A percentile compares a stretch with the other conserved stretches of the same genome.
Evolutionary conservation across 2,113 vertebrate genomes (phyloP).

Genomic region (Hypomesus transpacificus): DNA sequence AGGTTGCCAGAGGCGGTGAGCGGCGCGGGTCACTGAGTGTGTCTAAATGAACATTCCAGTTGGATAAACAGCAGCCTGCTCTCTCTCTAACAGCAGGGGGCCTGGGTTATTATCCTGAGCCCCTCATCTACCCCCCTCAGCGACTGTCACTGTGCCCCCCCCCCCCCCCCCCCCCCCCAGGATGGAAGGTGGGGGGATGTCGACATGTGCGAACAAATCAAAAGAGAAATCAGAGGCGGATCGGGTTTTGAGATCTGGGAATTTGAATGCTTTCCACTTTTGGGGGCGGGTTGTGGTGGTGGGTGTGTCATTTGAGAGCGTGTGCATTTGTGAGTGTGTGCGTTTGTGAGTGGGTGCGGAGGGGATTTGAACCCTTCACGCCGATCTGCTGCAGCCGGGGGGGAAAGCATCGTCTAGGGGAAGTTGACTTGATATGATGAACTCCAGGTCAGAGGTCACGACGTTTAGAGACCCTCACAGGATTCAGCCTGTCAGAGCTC

Average conservation of each 20-base stretch:
- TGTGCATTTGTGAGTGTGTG: not conserved
- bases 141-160: conserved; percentile 22
- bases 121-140: conserved; percentile 36
- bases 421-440: conserved; percentile 15
- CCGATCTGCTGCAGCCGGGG: not conserved
- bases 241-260: conserved; percentile 36
- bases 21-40: conserved; percentile 48
- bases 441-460: not conserved
- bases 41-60: conserved; percentile 65
- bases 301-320: no score
- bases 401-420: conserved; percentile 10
- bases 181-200: not conserved
- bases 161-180: conserved; percentile 8
- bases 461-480: no score
- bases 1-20: conserved; percentile 47
- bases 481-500: no score
- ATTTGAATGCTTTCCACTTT: conserved; percentile 47
- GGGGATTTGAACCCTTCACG: conserved; percentile 51
- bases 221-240: conserved; percentile 38
- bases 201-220: conserved; percentile 43
- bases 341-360: conserved; percentile 17
- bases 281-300: not conserved
- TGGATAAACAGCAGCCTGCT: conserved; percentile 60
- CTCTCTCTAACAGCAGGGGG: conserved; percentile 48
- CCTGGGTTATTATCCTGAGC: conserved; percentile 50